Evolutionary conservation across 2,113 vertebrate genomes (phyloP).

Genomic region (Bambusicola thoracicus): DNA sequence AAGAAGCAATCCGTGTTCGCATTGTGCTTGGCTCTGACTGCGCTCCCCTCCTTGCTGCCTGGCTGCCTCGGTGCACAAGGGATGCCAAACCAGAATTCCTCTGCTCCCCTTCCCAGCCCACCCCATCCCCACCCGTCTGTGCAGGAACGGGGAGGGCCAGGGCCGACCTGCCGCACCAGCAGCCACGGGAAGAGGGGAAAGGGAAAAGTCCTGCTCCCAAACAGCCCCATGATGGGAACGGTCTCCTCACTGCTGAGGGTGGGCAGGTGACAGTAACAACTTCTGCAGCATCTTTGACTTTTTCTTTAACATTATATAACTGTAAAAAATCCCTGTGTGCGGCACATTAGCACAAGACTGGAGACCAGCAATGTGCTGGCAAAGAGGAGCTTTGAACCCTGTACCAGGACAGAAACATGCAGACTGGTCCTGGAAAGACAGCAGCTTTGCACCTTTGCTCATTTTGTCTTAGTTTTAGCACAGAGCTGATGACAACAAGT

Average conservation of each 20-base stretch:
- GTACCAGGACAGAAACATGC: background rate
- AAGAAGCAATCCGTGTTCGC: background rate
- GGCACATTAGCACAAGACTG: background rate
- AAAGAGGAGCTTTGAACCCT: background rate
- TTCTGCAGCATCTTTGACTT: background rate
- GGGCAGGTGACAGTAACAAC: background rate
- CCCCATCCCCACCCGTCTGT: slow-evolving; percentile 23
- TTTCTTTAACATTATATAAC: background rate
- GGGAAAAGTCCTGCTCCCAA: background rate
- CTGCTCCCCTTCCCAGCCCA: slow-evolving; percentile 49
- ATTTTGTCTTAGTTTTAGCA: background rate
- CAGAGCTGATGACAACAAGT: background rate
- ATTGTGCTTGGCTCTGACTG: slow-evolving; percentile 11
- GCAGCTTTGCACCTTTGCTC: background rate
- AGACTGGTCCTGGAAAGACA: background rate
- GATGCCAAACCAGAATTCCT: slow-evolving; percentile 60
- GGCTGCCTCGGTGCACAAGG: background rate
- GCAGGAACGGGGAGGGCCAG: slow-evolving; percentile 11
- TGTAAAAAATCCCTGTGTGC: background rate
- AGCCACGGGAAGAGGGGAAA: background rate
- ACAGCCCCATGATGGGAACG: background rate
- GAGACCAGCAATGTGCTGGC: background rate
- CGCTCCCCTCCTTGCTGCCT: background rate
- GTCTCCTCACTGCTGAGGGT: background rate
- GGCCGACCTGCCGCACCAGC: slow-evolving; percentile 11